Evolutionary conservation across 2,113 vertebrate species (phyloP).

Genomic region (Telmatochromis bifrenatus): DNA sequence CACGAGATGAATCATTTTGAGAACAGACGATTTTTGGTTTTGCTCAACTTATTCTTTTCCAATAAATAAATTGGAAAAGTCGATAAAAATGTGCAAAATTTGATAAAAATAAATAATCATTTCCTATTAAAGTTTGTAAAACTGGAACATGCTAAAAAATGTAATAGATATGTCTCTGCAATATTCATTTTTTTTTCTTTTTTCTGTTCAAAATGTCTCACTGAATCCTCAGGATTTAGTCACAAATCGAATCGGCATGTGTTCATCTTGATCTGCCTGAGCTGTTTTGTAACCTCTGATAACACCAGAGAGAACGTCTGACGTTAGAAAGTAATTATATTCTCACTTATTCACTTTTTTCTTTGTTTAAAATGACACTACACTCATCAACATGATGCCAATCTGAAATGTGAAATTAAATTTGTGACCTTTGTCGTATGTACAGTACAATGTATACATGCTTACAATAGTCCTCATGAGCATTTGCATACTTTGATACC

Average conservation of each 20-base stretch:
- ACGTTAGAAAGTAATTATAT: background rate
- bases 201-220: background rate
- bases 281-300: background rate
- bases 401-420: conserved; percentile 55
- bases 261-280: background rate
- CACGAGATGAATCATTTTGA: background rate
- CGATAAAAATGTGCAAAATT: background rate
- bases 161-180: background rate
- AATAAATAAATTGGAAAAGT: background rate
- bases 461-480: background rate
- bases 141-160: background rate
- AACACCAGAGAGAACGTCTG: background rate
- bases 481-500: conserved; percentile 88
- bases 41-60: background rate
- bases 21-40: background rate
- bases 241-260: background rate
- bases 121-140: background rate
- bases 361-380: background rate
- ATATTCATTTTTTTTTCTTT: accelerated
- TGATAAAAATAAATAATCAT: background rate
- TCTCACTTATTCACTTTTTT: background rate
- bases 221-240: background rate
- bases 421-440: conserved; percentile 28
- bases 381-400: background rate
- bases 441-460: conserved; percentile 11